Evolutionary conservation across 2,888 invertebrate species (phyloP).

Genomic region (Patella pellucida): DNA sequence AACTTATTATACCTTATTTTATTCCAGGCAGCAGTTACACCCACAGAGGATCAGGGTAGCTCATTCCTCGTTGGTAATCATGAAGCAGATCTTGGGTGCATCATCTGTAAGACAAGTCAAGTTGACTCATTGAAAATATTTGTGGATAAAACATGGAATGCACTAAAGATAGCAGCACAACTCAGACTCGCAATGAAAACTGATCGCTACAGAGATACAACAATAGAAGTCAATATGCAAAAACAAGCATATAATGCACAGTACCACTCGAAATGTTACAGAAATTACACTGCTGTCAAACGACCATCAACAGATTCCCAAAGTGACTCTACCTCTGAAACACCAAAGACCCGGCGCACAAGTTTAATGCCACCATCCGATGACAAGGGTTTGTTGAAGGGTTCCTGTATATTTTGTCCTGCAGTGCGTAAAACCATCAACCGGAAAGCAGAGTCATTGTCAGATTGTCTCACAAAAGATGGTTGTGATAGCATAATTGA

Average conservation of each 20-base stretch:
- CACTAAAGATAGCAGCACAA: too few species aligned
- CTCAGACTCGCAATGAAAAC: too few species aligned
- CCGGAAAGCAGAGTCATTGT: slow-evolving; percentile 11
- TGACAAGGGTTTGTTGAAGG: not conserved
- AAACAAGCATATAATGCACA: not conserved
- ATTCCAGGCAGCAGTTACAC: too few species aligned
- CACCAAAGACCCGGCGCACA: not conserved
- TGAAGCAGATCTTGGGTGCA: too few species aligned
- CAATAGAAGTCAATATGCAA: too few species aligned
- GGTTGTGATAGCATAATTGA: slow-evolving; percentile 13
- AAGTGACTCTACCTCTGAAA: not conserved
- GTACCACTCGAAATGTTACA: not conserved
- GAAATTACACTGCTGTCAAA: not conserved
- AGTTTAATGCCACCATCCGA: not conserved
- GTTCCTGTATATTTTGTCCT: slow-evolving; percentile 20
- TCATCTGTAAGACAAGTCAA: too few species aligned
- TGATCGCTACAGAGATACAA: too few species aligned
- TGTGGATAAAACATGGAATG: too few species aligned
- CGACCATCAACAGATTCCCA: not conserved
- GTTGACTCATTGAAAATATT: too few species aligned
- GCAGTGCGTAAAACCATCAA: slow-evolving; percentile 10
- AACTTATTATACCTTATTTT: too few species aligned
- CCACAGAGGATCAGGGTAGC: too few species aligned
- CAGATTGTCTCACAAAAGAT: slow-evolving; percentile 23
- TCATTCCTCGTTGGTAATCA: too few species aligned